A percentile compares a stretch with the other conserved stretches of the same genome.
These are phyloP conservation scores for Shargacucullia verbasci DNA, from an alignment of 2,888 invertebrate genomes.

Conservation along the genomic window DNA sequence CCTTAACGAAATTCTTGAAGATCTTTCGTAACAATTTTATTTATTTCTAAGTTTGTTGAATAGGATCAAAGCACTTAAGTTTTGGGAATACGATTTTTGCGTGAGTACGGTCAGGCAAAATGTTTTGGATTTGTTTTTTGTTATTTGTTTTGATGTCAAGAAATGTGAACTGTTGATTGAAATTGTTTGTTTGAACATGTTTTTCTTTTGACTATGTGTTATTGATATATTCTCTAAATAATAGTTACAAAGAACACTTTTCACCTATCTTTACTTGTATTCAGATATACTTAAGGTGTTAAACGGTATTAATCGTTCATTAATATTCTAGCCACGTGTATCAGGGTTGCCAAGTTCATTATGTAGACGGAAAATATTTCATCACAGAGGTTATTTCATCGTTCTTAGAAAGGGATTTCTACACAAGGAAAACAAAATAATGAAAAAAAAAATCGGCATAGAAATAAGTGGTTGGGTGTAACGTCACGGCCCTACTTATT, in stretches of 20 bases:
- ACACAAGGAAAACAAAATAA: slow-evolving; percentile 55
- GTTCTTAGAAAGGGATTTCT: slow-evolving; percentile 43
- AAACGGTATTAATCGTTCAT: too few relatives aligned
- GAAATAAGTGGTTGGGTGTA: slow-evolving; percentile 73
- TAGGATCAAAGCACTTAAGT: slow-evolving; percentile 47
- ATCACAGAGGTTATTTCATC: slow-evolving; percentile 7
- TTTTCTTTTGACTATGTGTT: neutral
- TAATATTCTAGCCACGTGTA: too few relatives aligned
- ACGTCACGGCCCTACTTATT: slow-evolving; percentile 77
- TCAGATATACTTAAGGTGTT: too few relatives aligned
- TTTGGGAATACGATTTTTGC: slow-evolving; percentile 31
- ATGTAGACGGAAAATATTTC: slow-evolving; percentile 8
- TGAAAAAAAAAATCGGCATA: slow-evolving; percentile 61
- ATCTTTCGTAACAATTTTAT: slow-evolving; percentile 18
- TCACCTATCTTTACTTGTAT: too few relatives aligned
- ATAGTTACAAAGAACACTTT: neutral
- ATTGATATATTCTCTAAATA: slow-evolving; percentile 3
- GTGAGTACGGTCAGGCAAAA: slow-evolving; percentile 11
- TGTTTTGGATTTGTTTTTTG: neutral
- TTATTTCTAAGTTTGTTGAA: slow-evolving; percentile 36
- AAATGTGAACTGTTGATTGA: neutral
- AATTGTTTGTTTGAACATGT: neutral
- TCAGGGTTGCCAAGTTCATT: too few relatives aligned
- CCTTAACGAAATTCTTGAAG: slow-evolving; percentile 19
- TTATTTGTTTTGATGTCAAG: neutral